phyloP scores from a whole-genome alignment of 2,888 invertebrate genomes.

The Cerceris rybyensis region DNA sequence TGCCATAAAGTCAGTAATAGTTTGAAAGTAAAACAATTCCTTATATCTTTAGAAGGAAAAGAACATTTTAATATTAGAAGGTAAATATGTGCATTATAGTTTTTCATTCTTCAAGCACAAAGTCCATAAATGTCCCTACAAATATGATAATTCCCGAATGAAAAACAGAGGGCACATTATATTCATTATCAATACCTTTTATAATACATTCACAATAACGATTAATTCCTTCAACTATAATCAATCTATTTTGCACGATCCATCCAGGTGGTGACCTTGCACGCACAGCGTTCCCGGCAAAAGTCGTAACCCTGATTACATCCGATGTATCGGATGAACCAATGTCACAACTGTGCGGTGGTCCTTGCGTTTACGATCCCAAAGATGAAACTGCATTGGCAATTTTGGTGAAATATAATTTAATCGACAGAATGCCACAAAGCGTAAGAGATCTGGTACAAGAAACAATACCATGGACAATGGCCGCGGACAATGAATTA shows the following conservation, averaged over 20 bases:
- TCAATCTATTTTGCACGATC: neutral
- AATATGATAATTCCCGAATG: too few relatives aligned
- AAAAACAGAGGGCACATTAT: too few relatives aligned
- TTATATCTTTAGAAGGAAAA: too few relatives aligned
- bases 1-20: too few relatives aligned
- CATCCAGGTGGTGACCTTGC: slow-evolving; percentile 82
- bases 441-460: slow-evolving; percentile 66
- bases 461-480: slow-evolving; percentile 25
- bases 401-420: slow-evolving; percentile 82
- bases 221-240: neutral
- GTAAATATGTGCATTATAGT: too few relatives aligned
- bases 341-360: slow-evolving; percentile 83
- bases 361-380: slow-evolving; percentile 82
- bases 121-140: too few relatives aligned
- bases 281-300: slow-evolving; percentile 77
- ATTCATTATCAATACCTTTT: neutral
- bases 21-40: too few relatives aligned
- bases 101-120: too few relatives aligned
- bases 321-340: slow-evolving; percentile 86
- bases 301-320: slow-evolving; percentile 84
- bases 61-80: too few relatives aligned
- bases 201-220: neutral
- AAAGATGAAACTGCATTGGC: slow-evolving; percentile 74
- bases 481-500: slow-evolving; percentile 52
- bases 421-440: slow-evolving; percentile 77